phyloP scores from a whole-genome alignment of 2,113 vertebrate genomes.

The Ariopsis seemanni region DNA sequence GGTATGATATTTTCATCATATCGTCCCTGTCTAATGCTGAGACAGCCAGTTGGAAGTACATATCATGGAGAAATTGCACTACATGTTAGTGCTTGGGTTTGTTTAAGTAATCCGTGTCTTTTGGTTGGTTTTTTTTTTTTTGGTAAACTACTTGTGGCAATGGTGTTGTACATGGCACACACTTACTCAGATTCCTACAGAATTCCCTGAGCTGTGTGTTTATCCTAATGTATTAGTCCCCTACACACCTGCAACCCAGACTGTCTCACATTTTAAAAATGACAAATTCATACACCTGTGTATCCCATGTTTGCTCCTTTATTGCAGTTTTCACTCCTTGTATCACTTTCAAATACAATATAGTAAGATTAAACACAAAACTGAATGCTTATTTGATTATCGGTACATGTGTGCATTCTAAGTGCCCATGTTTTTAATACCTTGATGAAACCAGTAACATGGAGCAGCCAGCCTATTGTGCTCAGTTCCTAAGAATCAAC shows the following conservation, averaged over 20 bases:
- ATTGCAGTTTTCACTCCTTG: neutral
- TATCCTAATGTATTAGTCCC: constrained; percentile 39
- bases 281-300: constrained; percentile 20
- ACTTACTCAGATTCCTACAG: constrained; percentile 1
- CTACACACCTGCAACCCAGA: constrained; percentile 48
- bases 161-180: constrained; percentile 5
- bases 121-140: no score
- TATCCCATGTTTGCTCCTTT: neutral
- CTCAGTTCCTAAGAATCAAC: constrained; percentile 46
- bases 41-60: no score
- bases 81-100: no score
- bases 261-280: neutral
- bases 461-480: constrained; percentile 30
- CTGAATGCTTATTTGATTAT: neutral
- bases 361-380: neutral
- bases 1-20: no score
- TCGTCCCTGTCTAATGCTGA: no score
- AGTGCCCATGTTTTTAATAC: neutral
- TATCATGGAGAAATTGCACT: no score
- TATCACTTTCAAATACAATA: neutral
- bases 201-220: constrained; percentile 49
- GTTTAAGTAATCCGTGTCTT: no score
- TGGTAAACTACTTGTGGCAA: no score
- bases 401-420: neutral
- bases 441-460: neutral